Base-by-base conservation (phyloP, 2,888 invertebrate species). In the Zhuqinia jingwanae region DNA sequence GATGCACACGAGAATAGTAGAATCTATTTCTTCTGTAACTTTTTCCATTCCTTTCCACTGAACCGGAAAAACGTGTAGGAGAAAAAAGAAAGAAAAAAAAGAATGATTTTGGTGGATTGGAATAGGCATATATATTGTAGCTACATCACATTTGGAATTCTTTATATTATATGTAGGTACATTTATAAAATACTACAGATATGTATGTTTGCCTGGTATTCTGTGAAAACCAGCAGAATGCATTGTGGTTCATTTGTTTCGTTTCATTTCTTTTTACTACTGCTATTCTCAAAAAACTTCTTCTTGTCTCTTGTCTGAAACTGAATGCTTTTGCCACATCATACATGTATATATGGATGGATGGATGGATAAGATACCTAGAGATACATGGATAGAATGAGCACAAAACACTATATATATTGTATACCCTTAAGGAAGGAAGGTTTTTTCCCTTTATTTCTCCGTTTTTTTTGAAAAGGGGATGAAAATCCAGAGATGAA, bases 241-340 rank as follows among this genome's bases (percentile, higher is more conserved):
- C 68, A 77, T 68, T 84, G 84, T 68, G 84, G 84, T 84, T 84
- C 84, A 84, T 84, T 84, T 84, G 77, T 68, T 84, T 84, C 77
- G 77, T 84, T 84, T 77, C 77, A 84, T 84, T 84, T 84, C 76
- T 53, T 77, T 77, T 68, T 77, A 78, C 77, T 77, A 36, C 60
- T 78, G 25, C 42, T 17, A 42, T 22, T 50, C 47, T 13, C 22
- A 45, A n/a, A n/a, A n/a, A 45, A 17, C 17, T 56, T 36, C 10
- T 76, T 76, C 56, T 22, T 63, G 27, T 65, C 30, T 13, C 11
- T 30, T 65, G 25, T 17, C 11, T 22, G 22, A 25, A 22, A 22
- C 17, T 30, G n/a, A 50, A 27, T 65, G 36, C 36, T 11, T 15
- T 30, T 30, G n/a, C 63, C 56, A 20, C 36, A 36, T 36, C 36